A percentile compares a stretch with the other conserved stretches of the same genome.
Evolutionary conservation across 1,140 invertebrate species (phyloP).

Genomic region (Diabrotica undecimpunctata): DNA sequence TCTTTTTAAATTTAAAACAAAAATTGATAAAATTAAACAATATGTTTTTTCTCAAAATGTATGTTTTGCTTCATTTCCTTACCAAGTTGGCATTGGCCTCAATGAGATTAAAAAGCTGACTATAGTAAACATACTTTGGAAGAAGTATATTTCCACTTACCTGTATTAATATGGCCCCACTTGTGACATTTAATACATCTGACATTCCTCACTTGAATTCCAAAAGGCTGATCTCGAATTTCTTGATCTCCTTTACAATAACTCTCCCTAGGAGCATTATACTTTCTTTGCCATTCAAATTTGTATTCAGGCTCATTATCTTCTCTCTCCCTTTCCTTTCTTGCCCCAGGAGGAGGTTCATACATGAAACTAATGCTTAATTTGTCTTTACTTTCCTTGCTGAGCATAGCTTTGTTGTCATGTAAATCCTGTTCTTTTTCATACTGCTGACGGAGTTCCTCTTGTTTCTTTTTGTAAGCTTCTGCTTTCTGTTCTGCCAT

Average conservation of each 20-base stretch:
- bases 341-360: conserved; percentile 96
- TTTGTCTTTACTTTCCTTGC: conserved; percentile 98
- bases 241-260: conserved; percentile 94
- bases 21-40: too few species aligned
- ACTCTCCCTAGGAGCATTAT: conserved; percentile 96
- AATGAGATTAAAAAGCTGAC: too few species aligned
- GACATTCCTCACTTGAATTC: conserved; percentile 96
- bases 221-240: conserved; percentile 98
- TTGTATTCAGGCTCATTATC: conserved; percentile 96
- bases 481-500: conserved; percentile 99
- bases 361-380: conserved; percentile 99
- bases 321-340: conserved; percentile 85
- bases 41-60: too few species aligned
- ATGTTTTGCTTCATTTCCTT: too few species aligned
- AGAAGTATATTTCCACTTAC: conserved; percentile 50
- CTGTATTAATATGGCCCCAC: conserved; percentile 99
- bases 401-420: conserved; percentile 94
- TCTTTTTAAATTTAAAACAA: too few species aligned
- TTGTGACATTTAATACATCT: conserved; percentile 98
- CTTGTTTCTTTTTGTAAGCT: conserved; percentile 96
- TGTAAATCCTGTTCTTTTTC: conserved; percentile 99
- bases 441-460: conserved; percentile 93
- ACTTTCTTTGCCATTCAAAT: conserved; percentile 99
- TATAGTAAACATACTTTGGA: too few species aligned
- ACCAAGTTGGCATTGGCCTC: too few species aligned